Evolutionary conservation across 1,140 invertebrate species (phyloP).

Genomic region (Aphelinus atriplicis): DNA sequence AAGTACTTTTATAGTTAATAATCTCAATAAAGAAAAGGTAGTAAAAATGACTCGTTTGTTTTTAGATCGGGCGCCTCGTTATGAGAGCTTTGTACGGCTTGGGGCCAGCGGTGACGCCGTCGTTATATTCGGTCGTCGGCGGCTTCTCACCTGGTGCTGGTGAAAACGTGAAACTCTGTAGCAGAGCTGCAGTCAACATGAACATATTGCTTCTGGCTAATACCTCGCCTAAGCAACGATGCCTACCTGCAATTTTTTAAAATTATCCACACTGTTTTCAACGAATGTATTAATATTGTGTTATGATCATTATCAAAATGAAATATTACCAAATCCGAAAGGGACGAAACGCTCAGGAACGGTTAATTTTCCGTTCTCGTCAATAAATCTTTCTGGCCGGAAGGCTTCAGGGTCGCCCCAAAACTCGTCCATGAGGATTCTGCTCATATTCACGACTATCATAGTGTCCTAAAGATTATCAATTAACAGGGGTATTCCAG

Average conservation of each 20-base stretch:
- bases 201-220: slow-evolving; percentile 88
- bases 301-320: too few relatives aligned
- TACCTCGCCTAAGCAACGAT: slow-evolving; percentile 86
- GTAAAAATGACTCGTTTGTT: too few relatives aligned
- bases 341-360: slow-evolving; percentile 79
- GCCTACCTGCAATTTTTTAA: slow-evolving; percentile 69
- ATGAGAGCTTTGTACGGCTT: slow-evolving; percentile 77
- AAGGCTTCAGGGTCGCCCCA: slow-evolving; percentile 80
- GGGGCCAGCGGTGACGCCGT: slow-evolving; percentile 79
- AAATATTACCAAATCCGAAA: slow-evolving; percentile 74
- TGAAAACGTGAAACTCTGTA: slow-evolving; percentile 81
- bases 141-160: slow-evolving; percentile 71
- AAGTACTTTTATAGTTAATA: too few relatives aligned
- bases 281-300: too few relatives aligned
- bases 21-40: background rate
- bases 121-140: slow-evolving; percentile 73
- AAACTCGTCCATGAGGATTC: slow-evolving; percentile 76
- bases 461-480: slow-evolving; percentile 76
- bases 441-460: slow-evolving; percentile 84
- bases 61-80: slow-evolving; percentile 56
- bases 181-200: slow-evolving; percentile 78
- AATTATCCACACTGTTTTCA: too few relatives aligned
- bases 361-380: slow-evolving; percentile 71
- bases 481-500: background rate
- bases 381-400: slow-evolving; percentile 81